Percentiles rank a stretch among this genome's conserved stretches.
phyloP scores from a whole-genome alignment of 2,888 invertebrate genomes.

The Homarus gammarus region DNA sequence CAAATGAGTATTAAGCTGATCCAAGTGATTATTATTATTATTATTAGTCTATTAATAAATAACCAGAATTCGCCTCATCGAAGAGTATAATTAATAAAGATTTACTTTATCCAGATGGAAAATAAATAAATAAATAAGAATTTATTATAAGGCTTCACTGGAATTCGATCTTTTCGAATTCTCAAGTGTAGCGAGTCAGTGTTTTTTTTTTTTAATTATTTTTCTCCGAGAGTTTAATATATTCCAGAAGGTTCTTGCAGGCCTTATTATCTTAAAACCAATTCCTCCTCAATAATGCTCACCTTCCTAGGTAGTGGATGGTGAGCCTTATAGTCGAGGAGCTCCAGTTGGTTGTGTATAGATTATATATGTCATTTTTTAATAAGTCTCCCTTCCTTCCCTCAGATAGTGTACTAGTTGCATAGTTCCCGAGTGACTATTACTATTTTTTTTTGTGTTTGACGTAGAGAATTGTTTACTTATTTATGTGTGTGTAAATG shows the following conservation, averaged over 20 bases:
- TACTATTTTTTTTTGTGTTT: background rate
- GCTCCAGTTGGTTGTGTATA: background rate
- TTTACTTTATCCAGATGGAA: too few relatives aligned
- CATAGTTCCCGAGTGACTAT: slow-evolving; percentile 10
- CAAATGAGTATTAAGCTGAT: too few relatives aligned
- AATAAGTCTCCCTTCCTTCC: background rate
- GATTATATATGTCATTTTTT: background rate
- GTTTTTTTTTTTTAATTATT: background rate
- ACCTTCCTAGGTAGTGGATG: background rate
- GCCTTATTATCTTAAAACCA: background rate
- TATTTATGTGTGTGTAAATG: slow-evolving; percentile 45
- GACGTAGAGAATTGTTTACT: slow-evolving; percentile 20
- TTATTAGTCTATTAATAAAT: background rate
- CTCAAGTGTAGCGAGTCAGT: background rate
- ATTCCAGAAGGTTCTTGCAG: background rate
- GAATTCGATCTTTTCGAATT: background rate
- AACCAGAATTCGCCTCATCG: background rate
- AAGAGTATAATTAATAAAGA: too few relatives aligned
- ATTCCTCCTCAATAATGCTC: background rate
- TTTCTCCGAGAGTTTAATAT: background rate
- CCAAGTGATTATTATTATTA: too few relatives aligned
- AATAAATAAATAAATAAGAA: background rate
- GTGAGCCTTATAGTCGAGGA: background rate
- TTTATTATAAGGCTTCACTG: background rate
- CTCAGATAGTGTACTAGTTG: slow-evolving; percentile 20